Evolutionary conservation across 2,888 invertebrate genomes (phyloP), one percentile per base, ranked within the genome.

Genomic region (Lycocerus yunnanus): DNA sequence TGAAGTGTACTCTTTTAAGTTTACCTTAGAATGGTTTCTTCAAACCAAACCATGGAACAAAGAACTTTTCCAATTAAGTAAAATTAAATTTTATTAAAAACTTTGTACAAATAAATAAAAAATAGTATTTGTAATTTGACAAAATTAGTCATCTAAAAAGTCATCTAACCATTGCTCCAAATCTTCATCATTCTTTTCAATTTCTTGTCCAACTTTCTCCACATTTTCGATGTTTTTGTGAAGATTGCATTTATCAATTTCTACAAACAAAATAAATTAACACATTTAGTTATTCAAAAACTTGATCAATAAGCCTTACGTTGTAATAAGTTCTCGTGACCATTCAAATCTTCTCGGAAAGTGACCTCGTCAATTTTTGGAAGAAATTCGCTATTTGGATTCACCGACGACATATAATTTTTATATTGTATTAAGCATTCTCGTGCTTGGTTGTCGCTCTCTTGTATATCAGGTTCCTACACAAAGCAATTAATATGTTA

Each of bases 141-240:
- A 58, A 21, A 67, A 66, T 73, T 79, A 83, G 72, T 80, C 79
- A 70, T 80, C 82, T 73, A 83, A 80, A 79, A 83, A 79, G 77
- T 83, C 81, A 78, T 83, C 83, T 66, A 83, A 72, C 83, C 83
- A 83, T 15, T 82, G 66, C 67, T 83, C 83, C 69, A 83, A 76
- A 9, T 65, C 58, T 58, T 70, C 61, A 20, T 71, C 67, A 58
- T 69, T 16, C 65, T 11, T 15, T 67, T 1, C 4, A 18, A 15
- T 65, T 20, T 10, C 13, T 65, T 20, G 13, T 10, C 8, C n/a
- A 63, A n/a, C 18, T 8, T 63, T 20, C 13, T 3, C n/a, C 13
- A 63, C 18, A 20, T 1, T 63, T 18, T 18, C 13, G n/a, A 3
- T n/a, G 13, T 18, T 14, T 18, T 2, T n/a, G 20, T 13, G 3